Base-by-base conservation (phyloP, 2,888 invertebrate genomes). In the Acanthopleura granulata region DNA sequence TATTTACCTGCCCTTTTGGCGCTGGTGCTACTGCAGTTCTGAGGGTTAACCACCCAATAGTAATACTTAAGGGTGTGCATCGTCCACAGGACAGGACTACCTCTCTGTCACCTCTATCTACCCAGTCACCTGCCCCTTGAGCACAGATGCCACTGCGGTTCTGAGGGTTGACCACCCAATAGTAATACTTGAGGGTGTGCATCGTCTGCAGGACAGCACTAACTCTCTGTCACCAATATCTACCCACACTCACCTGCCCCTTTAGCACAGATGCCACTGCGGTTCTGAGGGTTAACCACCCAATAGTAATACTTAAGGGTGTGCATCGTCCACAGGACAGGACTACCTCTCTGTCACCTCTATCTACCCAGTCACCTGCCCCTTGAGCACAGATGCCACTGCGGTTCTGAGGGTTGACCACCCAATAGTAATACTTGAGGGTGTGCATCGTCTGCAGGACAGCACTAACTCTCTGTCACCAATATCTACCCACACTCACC, bases 261-360 rank as follows among this genome's bases (percentile, higher is more conserved):
- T 92, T 98, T 98, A 29, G 98, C 97, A 76, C 94, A 94, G 87
- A 98, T 97, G 74, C 97, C 97, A 91, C 97, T 98, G 91, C 97
- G 97, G 81, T 96, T 94, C 81, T 96, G 93, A 0, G 99, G 99
- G 93, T 97, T 97, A 77, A 96, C 95, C 70, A 99, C 96, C 99
- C 99, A 99, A 91, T 99, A 99, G 92, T 99, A 99, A 91, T 97
- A 98, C 92, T 99, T 99, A 80, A 99, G 93, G 3, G 99, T 98
- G 91, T 99, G 99, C 83, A 99, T 97, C 40, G 98, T 98, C 92
- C 99, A 99, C 72, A 99, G 93, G 0, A 98, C 98, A 0, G 40
- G 4, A 40, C 40, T 40, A 40, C 3, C 40, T 40, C 40, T 40
- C 40, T 40, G 40, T 40, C 40, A 40, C 40, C 40, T 6, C 9